Evolutionary conservation across 2,113 vertebrate genomes (phyloP).

Genomic region (Baryphthengus martii): DNA sequence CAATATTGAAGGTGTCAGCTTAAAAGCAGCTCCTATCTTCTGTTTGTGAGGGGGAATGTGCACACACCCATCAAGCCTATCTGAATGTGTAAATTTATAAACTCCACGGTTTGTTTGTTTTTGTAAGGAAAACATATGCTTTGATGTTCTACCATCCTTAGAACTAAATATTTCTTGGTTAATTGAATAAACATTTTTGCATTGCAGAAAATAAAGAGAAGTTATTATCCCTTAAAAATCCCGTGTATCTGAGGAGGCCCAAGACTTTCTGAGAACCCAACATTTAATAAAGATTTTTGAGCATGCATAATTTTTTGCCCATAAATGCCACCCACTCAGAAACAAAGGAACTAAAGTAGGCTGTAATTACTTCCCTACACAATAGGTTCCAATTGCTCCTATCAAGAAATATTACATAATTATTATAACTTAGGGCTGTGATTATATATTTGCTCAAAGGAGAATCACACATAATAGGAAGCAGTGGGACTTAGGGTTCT

Average conservation of each 20-base stretch:
- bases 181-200: not conserved
- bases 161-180: not conserved
- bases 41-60: not conserved
- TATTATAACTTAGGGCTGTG: constrained; percentile 60
- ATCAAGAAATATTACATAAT: constrained; percentile 71
- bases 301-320: constrained; percentile 32
- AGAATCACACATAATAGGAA: constrained; percentile 39
- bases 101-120: not conserved
- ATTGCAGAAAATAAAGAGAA: not conserved
- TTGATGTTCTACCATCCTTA: not conserved
- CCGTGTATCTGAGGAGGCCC: not conserved
- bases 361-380: constrained; percentile 62
- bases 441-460: constrained; percentile 65
- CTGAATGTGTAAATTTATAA: not conserved
- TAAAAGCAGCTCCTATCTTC: not conserved
- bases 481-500: not conserved
- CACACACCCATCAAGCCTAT: not conserved
- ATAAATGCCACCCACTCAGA: constrained; percentile 51
- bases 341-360: constrained; percentile 48
- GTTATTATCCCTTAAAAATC: not conserved
- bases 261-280: not conserved
- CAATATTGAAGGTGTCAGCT: constrained; percentile 6
- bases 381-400: constrained; percentile 57
- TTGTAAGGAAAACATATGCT: not conserved
- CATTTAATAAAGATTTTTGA: constrained; percentile 11